Evolutionary conservation across 64 coral and sea anemone genomes (phyloP), one percentile per base, ranked within the genome.

Genomic region (Orbicella faveolata): DNA sequence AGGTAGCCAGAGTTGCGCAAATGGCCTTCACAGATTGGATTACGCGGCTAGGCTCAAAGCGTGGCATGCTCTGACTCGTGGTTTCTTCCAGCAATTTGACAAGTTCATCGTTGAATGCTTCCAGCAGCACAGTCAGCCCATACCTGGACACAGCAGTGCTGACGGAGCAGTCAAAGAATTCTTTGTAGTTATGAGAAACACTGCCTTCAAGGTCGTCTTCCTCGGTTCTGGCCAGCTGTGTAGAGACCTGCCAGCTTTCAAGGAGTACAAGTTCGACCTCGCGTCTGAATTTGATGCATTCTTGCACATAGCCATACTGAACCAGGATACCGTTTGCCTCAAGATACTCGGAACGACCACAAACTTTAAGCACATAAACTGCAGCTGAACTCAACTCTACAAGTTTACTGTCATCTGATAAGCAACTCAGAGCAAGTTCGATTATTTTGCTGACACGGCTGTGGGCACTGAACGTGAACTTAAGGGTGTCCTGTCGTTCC

Each of bases 221-320:
- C 59, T 77, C 83, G 20, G 61, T 90, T 53, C 97, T 87, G 4
- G 79, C 89, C 69, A 99, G 91, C 23, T 75, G 75, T 61, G 91
- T 93, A 7, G 93, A 90, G 7, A 99, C 91, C 76, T 89, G 79
- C 83, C 95, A 94, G 89, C 91, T 99, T 82, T 95, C 94, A 18
- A 95, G 73, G 34, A 99, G 92, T 76, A 93, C 97, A 80, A 99
- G 93, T 82, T 88, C 76, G 18, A 99, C 76, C 19, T 93, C 94
- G 23, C 87, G 77, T 62, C 78, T 78, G 77, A 93, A 92, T 70
- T 96, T 99, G 2, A 96, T 57, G 72, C 97, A 99, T 52, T 91
- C 68, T 53, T 96, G 94, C 0, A 99, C 94, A 87, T 93, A 96
- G 19, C 93, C 97, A 89, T 99, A 99, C 53, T 99, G 94, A 64